Base-by-base conservation (phyloP, 2,888 invertebrate species). In the Drosophila nr. perissopoda region DNA sequence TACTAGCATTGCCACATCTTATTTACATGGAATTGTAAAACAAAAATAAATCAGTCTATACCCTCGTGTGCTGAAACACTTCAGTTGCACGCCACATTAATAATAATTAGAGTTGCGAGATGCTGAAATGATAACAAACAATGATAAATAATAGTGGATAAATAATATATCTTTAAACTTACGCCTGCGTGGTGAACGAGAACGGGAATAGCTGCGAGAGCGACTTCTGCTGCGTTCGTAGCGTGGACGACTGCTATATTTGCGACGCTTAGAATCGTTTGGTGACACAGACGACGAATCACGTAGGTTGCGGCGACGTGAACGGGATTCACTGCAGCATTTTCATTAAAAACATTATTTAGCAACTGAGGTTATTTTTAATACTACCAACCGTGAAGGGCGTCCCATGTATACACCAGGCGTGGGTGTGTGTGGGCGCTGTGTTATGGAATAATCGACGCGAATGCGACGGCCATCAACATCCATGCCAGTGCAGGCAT, bases 401-500 rank as follows among this genome's bases (percentile, higher is more conserved):
- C 97, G 97, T 57, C 99, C 99, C 96, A 98, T 98, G 92, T 99
- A 99, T 83, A 99, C 97, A 66, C 99, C 99, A 10, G 99, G 99
- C 7, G 99, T 99, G 16, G 99, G 99, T 1, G 99, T 98, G 93
- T 99, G 99, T 13, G 99, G 98, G 70, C 99, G 95, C 93, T 98
- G 96, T 49, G 99, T 99, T 89, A 99, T 98, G 8, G 99, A 99
- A 94, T 95, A 99, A 93, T 99, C 99, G 11, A 99, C 99, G 82
- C 99, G 95, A 88, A 99, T 98, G 88, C 97, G 95, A 66, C 98
- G 95, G 0, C 97, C 97, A 93, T 99, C 98, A 59, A 99, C 97
- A 94, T 98, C 98, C 95, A 98, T 97, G 64, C 99, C 99, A 65
- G 96, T 96, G 91, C 98, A 98, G 88, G 97, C 96, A 90, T 99